These are phyloP conservation scores for Xiphophorus birchmanni DNA, from an alignment of 2,797 vertebrate species.

Conservation along the genomic window DNA sequence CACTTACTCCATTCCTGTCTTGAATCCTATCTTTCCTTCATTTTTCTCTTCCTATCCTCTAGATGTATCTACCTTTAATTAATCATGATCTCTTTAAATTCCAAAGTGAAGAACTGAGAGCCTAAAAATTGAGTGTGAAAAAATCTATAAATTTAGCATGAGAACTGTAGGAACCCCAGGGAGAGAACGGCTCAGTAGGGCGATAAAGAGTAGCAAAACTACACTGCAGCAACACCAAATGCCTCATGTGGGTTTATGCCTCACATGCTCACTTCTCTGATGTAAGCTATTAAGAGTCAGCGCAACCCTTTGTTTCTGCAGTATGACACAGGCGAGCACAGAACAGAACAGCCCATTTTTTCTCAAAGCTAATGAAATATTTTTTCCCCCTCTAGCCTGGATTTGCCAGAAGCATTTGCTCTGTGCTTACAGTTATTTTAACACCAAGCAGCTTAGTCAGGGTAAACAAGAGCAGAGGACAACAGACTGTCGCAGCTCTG, in stretches of 20 bases:
- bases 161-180: not conserved
- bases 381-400: constrained; percentile 3
- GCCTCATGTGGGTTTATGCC: not conserved
- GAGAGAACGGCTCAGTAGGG: not conserved
- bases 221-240: constrained; percentile 2
- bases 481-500: constrained; percentile 42
- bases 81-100: not conserved
- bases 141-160: not conserved
- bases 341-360: constrained; percentile 17
- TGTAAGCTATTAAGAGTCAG: constrained; percentile 40
- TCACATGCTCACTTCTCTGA: constrained; percentile 32
- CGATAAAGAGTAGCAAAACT: not conserved
- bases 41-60: not conserved
- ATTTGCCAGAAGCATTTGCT: constrained; percentile 57
- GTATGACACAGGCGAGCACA: constrained; percentile 14
- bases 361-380: constrained; percentile 33
- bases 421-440: constrained; percentile 62
- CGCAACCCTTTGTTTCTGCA: constrained; percentile 29
- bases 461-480: constrained; percentile 47
- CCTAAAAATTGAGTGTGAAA: not conserved
- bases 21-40: not conserved
- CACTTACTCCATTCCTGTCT: not conserved
- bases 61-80: not conserved
- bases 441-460: constrained; percentile 64
- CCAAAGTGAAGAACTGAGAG: not conserved